These are phyloP conservation scores for Piaya cayana DNA, from an alignment of 2,113 vertebrate species.

Conservation along the genomic window DNA sequence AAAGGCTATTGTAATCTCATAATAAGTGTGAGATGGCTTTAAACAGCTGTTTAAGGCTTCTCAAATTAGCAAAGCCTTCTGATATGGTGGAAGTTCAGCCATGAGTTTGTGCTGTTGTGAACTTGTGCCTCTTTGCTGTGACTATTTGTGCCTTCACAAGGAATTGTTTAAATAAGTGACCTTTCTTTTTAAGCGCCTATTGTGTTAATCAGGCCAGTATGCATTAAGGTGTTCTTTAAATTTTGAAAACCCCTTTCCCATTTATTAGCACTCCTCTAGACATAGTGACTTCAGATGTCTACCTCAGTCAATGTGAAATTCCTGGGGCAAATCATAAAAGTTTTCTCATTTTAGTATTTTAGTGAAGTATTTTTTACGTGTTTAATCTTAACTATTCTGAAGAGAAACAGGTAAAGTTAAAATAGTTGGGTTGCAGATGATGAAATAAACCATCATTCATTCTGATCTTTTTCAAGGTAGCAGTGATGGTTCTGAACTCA, in stretches of 20 bases:
- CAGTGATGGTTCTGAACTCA: slow-evolving; percentile 97
- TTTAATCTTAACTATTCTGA: not conserved
- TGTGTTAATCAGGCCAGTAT: not conserved
- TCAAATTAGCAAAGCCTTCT: not conserved
- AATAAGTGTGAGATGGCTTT: not conserved
- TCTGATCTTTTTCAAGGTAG: slow-evolving; percentile 82
- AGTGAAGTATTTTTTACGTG: not conserved
- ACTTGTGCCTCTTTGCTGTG: not conserved
- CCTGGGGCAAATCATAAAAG: not conserved
- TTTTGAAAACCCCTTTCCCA: not conserved
- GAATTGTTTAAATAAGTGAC: not conserved
- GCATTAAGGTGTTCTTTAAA: not conserved
- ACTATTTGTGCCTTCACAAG: not conserved
- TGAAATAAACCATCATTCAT: not conserved
- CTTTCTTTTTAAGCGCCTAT: not conserved
- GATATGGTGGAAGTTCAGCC: not conserved
- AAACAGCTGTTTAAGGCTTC: not conserved
- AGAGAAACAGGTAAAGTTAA: not conserved
- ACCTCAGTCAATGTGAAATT: not conserved
- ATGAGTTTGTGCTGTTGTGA: not conserved
- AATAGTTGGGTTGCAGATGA: not conserved
- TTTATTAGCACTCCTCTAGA: not conserved
- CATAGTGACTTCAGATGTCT: not conserved
- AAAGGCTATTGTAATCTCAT: not conserved
- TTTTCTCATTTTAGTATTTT: not conserved